phyloP scores from a whole-genome alignment of 2,888 invertebrate species.

The Agriopis leucophaearia region DNA sequence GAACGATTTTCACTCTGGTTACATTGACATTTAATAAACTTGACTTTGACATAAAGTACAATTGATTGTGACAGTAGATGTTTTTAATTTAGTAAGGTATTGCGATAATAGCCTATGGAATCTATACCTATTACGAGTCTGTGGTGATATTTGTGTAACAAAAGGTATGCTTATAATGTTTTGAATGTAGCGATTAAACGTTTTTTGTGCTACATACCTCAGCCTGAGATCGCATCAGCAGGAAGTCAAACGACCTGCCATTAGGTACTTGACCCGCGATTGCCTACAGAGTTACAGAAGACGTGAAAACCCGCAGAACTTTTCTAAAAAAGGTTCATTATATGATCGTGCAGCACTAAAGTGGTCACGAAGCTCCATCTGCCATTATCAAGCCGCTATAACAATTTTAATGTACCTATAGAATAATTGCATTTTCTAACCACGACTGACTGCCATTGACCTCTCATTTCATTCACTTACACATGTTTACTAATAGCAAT shows the following conservation, averaged over 20 bases:
- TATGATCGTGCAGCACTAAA: constrained; percentile 51
- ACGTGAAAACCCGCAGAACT: constrained; percentile 33
- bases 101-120: too few relatives aligned
- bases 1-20: too few relatives aligned
- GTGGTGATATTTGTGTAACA: too few relatives aligned
- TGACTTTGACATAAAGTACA: too few relatives aligned
- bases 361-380: constrained; percentile 73
- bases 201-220: constrained; percentile 11
- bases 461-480: constrained; percentile 58
- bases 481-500: constrained; percentile 24
- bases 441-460: constrained; percentile 77
- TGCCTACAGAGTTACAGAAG: constrained; percentile 17
- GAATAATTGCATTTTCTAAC: constrained; percentile 81
- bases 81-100: too few relatives aligned
- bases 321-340: constrained; percentile 34
- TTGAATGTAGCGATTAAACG: constrained; percentile 2
- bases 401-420: constrained; percentile 75
- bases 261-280: constrained; percentile 31
- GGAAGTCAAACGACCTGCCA: constrained; percentile 21
- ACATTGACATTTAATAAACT: too few relatives aligned
- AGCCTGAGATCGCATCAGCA: constrained; percentile 17
- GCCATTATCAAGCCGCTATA: constrained; percentile 78
- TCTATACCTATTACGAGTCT: too few relatives aligned
- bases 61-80: too few relatives aligned
- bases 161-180: not conserved